These are phyloP conservation scores for Lycaon pictus DNA, from an alignment of 2,113 vertebrate genomes.

Conservation along the genomic window DNA sequence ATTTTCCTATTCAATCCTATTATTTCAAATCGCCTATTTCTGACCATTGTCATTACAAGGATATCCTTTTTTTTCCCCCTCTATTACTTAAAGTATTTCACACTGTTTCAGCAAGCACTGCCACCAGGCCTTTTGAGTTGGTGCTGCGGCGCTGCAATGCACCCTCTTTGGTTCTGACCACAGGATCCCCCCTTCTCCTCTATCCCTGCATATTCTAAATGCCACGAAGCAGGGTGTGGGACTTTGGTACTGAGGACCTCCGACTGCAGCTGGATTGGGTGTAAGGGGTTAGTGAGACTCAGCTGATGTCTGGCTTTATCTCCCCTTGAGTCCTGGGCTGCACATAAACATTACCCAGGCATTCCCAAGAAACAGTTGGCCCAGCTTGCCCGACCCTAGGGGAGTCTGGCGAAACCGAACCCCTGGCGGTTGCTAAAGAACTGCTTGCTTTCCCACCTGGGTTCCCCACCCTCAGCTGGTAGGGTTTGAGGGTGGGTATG, in stretches of 20 bases:
- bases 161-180: background rate
- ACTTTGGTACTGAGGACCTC: slow-evolving; percentile 18
- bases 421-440: slow-evolving; percentile 85
- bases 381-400: slow-evolving; percentile 71
- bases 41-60: background rate
- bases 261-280: background rate
- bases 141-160: fast-evolving
- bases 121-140: fast-evolving
- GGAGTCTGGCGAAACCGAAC: slow-evolving; percentile 87
- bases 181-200: slow-evolving; percentile 56
- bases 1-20: background rate
- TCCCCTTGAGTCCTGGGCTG: slow-evolving; percentile 70
- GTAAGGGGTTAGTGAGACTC: slow-evolving; percentile 51
- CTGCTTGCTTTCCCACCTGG: slow-evolving; percentile 86
- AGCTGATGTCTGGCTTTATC: slow-evolving; percentile 75
- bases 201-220: background rate
- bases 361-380: slow-evolving; percentile 84
- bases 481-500: slow-evolving; percentile 84
- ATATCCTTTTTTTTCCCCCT: background rate
- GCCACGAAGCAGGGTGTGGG: slow-evolving; percentile 38
- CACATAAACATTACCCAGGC: slow-evolving; percentile 77
- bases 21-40: slow-evolving; percentile 43
- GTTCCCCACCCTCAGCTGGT: slow-evolving; percentile 83
- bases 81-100: background rate
- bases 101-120: background rate